Evolutionary conservation across 2,113 vertebrate genomes (phyloP).

Genomic region (Andinoacara biseriatus): DNA sequence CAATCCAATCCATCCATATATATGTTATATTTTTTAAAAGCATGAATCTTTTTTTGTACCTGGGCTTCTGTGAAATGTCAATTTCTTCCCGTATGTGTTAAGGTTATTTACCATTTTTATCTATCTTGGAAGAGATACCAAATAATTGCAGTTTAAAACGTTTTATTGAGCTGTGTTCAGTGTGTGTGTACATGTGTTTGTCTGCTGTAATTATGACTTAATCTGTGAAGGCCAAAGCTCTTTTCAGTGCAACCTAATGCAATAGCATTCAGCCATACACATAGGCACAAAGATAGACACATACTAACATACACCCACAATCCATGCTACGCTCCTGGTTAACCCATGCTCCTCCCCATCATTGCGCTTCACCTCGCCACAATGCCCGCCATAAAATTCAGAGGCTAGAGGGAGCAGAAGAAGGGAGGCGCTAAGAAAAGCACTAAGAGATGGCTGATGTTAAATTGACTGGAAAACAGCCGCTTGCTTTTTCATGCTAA

Average conservation of each 20-base stretch:
- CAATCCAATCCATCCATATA: too few species aligned
- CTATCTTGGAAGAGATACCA: too few species aligned
- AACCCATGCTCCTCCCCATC: constrained; percentile 63
- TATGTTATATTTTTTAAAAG: neutral
- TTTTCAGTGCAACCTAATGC: constrained; percentile 12
- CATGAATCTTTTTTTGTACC: neutral
- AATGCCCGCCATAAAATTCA: constrained; percentile 67
- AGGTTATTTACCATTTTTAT: too few species aligned
- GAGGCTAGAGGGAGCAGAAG: constrained; percentile 40
- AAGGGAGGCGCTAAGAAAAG: constrained; percentile 58
- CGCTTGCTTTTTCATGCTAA: constrained; percentile 74
- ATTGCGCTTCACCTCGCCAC: constrained; percentile 66
- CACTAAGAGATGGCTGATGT: constrained; percentile 58
- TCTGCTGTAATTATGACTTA: constrained; percentile 27
- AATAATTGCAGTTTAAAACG: too few species aligned
- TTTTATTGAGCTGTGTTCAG: too few species aligned
- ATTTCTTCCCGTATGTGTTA: neutral
- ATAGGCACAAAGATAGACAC: neutral
- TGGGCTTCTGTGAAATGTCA: neutral
- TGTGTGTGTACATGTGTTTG: too few species aligned
- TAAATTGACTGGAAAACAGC: constrained; percentile 76
- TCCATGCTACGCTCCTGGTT: constrained; percentile 55
- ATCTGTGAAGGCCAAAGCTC: neutral
- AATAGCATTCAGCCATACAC: neutral
- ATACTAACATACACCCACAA: constrained; percentile 37